Base-by-base conservation (phyloP, 2,113 vertebrate species). In the Pyrgilauda ruficollis region DNA sequence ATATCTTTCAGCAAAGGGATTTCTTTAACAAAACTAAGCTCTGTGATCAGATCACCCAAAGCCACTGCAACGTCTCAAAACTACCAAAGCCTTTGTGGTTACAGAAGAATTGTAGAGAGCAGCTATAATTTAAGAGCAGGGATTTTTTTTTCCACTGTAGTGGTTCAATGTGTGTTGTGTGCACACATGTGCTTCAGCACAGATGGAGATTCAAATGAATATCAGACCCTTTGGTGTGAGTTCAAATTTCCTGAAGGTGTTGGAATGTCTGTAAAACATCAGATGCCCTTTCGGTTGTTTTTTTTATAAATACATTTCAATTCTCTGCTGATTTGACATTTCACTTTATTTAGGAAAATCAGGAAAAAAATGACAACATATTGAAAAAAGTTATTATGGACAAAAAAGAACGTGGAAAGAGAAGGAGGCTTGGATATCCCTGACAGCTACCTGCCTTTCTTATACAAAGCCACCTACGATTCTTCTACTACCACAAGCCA, bases 181-280 rank as follows among this genome's bases (percentile, higher is more conserved):
- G 93, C 95, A 92, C 97, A 98, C 97, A 97, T 98, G 97, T 98
- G 97, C 96, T 97, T 96, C 87, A 93, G 87, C 93, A 94, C 98
- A 98, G 97, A 98, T 98, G 97, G 97, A 98, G 98, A 97, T 97
- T 96, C 97, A 98, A 98, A 98, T 98, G 97, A 98, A 97, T 98
- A 97, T 98, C 98, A 98, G 97, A 97, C 96, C 86, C 98, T 98
- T 98, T 98, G 98, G 98, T 98, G 97, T 97, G 97, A 98, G 98
- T 98, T 98, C 98, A 98, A 97, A 98, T 98, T 98, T 98, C 98
- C 97, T 98, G 97, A 97, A 98, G 98, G 98, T 98, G 98, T 98
- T 98, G 98, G 98, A 98, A 98, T 98, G 98, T 98, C 98, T 98
- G 97, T 98, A 98, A 98, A 98, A 98, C 96, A 98, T 98, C 98